phyloP scores from a whole-genome alignment of 64 coral and sea anemone species.

The Acropora yongei region DNA sequence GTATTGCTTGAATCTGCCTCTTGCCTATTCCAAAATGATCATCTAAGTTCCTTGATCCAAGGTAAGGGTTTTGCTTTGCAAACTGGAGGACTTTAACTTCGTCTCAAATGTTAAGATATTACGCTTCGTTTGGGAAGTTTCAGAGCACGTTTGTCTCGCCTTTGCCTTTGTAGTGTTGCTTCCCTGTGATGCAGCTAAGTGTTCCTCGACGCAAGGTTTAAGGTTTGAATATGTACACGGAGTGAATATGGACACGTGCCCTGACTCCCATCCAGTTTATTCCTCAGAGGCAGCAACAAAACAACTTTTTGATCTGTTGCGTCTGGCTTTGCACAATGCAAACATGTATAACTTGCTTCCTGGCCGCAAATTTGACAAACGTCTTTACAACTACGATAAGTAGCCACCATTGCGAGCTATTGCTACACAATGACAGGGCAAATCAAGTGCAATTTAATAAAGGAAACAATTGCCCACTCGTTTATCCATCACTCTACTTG shows the following conservation, averaged over 20 bases:
- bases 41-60: constrained; percentile 52
- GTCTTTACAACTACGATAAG: too few relatives aligned
- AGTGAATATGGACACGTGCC: background rate
- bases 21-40: constrained; percentile 56
- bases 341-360: too few relatives aligned
- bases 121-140: constrained; percentile 50
- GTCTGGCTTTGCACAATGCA: too few relatives aligned
- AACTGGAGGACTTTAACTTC: constrained; percentile 50
- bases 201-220: constrained; percentile 1
- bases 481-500: too few relatives aligned
- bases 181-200: constrained; percentile 38
- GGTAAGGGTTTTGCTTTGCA: constrained; percentile 45
- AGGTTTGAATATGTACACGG: constrained; percentile 34
- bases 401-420: too few relatives aligned
- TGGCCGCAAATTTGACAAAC: too few relatives aligned
- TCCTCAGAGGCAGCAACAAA: too few relatives aligned
- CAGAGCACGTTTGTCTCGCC: constrained; percentile 27
- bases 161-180: constrained; percentile 46
- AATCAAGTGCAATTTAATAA: too few relatives aligned
- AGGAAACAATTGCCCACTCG: too few relatives aligned
- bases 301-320: constrained; percentile 46
- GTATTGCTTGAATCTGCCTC: constrained; percentile 60
- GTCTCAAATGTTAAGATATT: constrained; percentile 50
- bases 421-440: too few relatives aligned
- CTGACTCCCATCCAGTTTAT: too few relatives aligned